phyloP scores from a whole-genome alignment of 2,888 invertebrate species.

The Drosophila peninsularis region DNA sequence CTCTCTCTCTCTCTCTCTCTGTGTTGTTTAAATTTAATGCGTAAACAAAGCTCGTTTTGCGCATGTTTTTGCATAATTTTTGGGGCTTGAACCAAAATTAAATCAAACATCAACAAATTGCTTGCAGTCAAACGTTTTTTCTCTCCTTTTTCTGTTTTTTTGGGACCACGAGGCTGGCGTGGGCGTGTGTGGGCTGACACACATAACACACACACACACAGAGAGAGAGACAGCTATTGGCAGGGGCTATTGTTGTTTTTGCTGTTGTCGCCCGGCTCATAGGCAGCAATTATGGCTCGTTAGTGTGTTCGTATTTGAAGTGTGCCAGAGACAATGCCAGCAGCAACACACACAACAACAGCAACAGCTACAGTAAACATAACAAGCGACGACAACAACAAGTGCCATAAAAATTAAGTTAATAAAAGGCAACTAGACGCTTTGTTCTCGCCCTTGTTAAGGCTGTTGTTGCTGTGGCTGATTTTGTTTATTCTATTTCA shows the following conservation, averaged over 20 bases:
- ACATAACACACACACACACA: slow-evolving; percentile 26
- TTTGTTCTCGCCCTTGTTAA: slow-evolving; percentile 63
- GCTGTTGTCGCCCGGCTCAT: slow-evolving; percentile 59
- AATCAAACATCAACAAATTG: slow-evolving; percentile 72
- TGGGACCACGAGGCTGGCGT: neutral
- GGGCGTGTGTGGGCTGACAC: slow-evolving; percentile 13
- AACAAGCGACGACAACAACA: slow-evolving; percentile 58
- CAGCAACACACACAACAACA: slow-evolving; percentile 32
- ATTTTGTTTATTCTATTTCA: slow-evolving; percentile 67
- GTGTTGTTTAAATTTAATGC: slow-evolving; percentile 33
- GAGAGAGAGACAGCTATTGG: slow-evolving; percentile 26
- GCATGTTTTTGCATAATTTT: slow-evolving; percentile 59
- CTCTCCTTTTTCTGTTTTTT: neutral
- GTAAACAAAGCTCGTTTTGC: slow-evolving; percentile 19
- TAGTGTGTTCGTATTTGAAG: slow-evolving; percentile 79
- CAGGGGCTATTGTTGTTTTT: slow-evolving; percentile 53
- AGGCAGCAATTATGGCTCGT: slow-evolving; percentile 81
- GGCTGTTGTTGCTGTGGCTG: slow-evolving; percentile 37
- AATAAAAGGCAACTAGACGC: slow-evolving; percentile 79
- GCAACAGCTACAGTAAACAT: slow-evolving; percentile 38
- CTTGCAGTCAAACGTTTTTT: slow-evolving; percentile 31
- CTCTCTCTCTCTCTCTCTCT: neutral
- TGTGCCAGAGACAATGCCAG: slow-evolving; percentile 66
- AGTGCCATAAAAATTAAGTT: slow-evolving; percentile 80
- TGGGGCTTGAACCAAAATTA: slow-evolving; percentile 53